Percentiles rank a stretch among this genome's conserved stretches.
These are phyloP conservation scores for Synergus laeviventris DNA, from an alignment of 2,888 invertebrate species.

Conservation along the genomic window DNA sequence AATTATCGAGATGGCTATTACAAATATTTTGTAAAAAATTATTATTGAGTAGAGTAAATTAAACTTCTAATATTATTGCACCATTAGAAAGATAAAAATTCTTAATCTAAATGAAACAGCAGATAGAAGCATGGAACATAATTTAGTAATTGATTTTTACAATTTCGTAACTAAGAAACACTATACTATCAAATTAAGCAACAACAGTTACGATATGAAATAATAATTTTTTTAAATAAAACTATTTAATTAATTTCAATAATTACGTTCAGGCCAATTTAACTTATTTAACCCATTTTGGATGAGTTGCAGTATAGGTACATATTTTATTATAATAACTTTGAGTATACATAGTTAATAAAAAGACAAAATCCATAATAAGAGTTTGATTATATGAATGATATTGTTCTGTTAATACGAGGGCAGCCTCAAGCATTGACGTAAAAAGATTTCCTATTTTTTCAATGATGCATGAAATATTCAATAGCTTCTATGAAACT, in stretches of 20 bases:
- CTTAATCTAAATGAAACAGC: background rate
- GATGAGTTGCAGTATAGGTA: background rate
- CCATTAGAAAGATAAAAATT: background rate
- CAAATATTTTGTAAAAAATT: background rate
- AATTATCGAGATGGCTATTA: background rate
- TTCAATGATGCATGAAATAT: constrained; percentile 14
- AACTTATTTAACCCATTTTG: background rate
- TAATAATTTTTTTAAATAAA: background rate
- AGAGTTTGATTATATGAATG: constrained; percentile 8
- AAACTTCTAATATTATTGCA: constrained; percentile 5
- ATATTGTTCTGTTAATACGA: constrained; percentile 5
- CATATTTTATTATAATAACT: background rate
- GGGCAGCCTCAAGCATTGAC: constrained; percentile 3
- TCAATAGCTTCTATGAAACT: background rate
- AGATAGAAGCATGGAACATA: background rate
- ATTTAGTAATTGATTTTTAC: background rate
- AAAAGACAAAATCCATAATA: constrained; percentile 12
- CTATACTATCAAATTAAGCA: background rate
- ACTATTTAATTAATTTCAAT: background rate
- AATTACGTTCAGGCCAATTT: background rate
- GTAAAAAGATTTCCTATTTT: constrained; percentile 12
- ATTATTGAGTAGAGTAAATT: background rate
- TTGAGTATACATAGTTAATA: background rate
- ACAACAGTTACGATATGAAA: background rate
- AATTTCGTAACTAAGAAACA: background rate